Base-by-base conservation (phyloP, 2,797 vertebrate genomes). In the Mormyrops boulengeri region DNA sequence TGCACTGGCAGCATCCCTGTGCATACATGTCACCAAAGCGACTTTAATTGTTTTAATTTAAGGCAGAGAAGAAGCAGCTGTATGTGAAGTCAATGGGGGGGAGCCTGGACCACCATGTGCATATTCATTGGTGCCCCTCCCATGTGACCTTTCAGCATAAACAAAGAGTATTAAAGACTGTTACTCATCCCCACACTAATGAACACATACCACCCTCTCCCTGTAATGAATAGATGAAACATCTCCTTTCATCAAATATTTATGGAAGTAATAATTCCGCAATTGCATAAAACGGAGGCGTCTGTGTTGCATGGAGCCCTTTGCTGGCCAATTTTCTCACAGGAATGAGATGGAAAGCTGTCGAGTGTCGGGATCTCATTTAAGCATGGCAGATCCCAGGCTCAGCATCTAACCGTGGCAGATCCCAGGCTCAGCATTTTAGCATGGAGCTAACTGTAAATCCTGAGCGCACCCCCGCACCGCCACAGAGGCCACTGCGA, bases 201-300 rank as follows among this genome's bases (percentile, higher is more conserved):
- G 93, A 96, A 94, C 91, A 93, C 93, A 91, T 92, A 93, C 94
- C 94, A 94, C 92, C 93, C 88, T 92, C 90, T 69, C 88, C 92
- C 87, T 92, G 90, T 95, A 95, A 95, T 95, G 92, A 96, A 96
- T 94, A 93, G 91, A 94, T 94, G 94, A 93, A 95, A 93, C 90
- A 93, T 92, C 53, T 92, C 92, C 0, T 89, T 95, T 95, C 93
- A 96, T 96, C 94, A 96, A 97, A 95, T 96, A 96, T 96, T 96
- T 96, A 97, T 96, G 93, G 90, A 93, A 95, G 94, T 94, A 94
- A 95, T 96, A 95, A 95, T 96, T 91, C 92, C 90, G 82, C 50
- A 62, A 92, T 92, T 89, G 90, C 91, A 93, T 93, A 93, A 93
- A 91, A 91, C n/a, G 9, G 38, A 30, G 91, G 89, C 91, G 92